These are phyloP conservation scores for Myotis brandtii DNA, from an alignment of 2,113 vertebrate genomes.

Conservation along the genomic window DNA sequence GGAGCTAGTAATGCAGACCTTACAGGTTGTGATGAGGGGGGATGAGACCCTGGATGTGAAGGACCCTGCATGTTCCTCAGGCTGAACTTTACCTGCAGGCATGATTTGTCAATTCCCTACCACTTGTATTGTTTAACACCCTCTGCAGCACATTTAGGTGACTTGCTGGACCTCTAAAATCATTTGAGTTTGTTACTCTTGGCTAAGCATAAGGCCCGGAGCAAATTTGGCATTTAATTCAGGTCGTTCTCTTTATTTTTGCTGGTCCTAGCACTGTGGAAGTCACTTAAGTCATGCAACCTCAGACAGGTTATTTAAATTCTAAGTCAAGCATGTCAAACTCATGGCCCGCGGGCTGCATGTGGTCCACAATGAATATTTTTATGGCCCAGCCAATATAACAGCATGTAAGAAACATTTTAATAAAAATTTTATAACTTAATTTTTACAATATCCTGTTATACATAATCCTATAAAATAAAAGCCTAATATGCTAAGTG, in stretches of 20 bases:
- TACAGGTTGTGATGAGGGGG: not conserved
- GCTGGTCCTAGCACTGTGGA: not conserved
- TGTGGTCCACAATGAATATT: too few species aligned
- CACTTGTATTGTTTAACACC: not conserved
- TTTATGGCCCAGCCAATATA: too few species aligned
- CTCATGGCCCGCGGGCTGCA: too few species aligned
- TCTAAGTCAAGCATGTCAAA: not conserved
- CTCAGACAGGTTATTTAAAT: not conserved
- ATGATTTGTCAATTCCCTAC: not conserved
- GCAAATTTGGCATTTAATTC: conserved; percentile 26
- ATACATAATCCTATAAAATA: too few species aligned
- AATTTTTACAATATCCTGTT: too few species aligned
- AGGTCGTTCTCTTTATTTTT: not conserved
- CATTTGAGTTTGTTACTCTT: not conserved
- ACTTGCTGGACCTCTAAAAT: not conserved
- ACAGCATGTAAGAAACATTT: too few species aligned
- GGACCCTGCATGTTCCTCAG: not conserved
- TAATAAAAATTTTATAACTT: too few species aligned
- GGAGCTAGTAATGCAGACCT: not conserved
- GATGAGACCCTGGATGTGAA: not conserved
- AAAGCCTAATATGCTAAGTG: too few species aligned
- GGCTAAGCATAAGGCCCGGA: not conserved
- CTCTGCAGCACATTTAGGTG: conserved; percentile 10
- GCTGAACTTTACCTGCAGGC: not conserved
- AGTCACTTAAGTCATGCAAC: conserved; percentile 1